Base-by-base conservation (phyloP, 2,113 vertebrate genomes). In the Australoheros scitulus region DNA sequence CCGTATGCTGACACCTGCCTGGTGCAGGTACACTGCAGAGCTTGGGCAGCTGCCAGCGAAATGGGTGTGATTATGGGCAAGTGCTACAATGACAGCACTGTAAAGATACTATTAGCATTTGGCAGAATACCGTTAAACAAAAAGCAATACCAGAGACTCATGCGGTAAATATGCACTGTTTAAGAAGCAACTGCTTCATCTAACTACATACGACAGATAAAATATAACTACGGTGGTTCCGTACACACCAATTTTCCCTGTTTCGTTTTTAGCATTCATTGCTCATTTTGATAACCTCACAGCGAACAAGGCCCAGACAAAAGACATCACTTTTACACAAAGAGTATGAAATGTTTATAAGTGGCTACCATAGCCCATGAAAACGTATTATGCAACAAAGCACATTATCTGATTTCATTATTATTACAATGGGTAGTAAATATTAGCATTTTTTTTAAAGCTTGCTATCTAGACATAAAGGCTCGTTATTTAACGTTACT, bases 21-120 rank as follows among this genome's bases (percentile, higher is more conserved):
- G 88, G 58, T 17, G 84, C 90, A 93, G 83, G 88, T 88, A 82
- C 56, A 80, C 88, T 86, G 92, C 92, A 92, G 84, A 83, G 86
- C 78, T 47, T 82, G 86, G 80, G 65, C 34, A 58, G 74, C 24
- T 78, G 85, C 90, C 88, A 89, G 76, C 10, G 47, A 88, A 78
- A 88, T 87, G 84, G 89, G 83, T 82, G 89, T 82, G 86, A 81
- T 72, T 14, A 29, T 34, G 63, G 26, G 18, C 47, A 50, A 72
- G 47, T 24, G 55, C 26, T 29, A 82, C 79, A 75, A 74, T 60
- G 80, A 84, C 47, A 57, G 11, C 11, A 55, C 58, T 17, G 17
- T 15, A 56, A 32, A 20, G 11, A 38, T 18, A 72, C 11, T 34
- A 7, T 6, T 29, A 43, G 26, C 52, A 68, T 76, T 61, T 26